Base-by-base conservation (phyloP, 64 coral and sea anemone genomes). In the Montipora sp. region DNA sequence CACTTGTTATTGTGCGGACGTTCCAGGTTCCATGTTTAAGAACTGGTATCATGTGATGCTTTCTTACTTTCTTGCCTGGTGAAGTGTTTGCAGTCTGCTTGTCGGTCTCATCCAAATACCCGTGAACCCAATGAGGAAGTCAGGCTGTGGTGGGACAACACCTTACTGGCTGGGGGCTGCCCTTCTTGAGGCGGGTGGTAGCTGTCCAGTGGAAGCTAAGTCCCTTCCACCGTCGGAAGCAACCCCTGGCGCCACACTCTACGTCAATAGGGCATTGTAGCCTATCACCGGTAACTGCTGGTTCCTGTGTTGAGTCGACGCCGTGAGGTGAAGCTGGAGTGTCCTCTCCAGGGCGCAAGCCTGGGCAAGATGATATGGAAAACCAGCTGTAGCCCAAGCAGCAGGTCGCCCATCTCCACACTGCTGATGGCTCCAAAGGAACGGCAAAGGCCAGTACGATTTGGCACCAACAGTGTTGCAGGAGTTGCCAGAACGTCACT, bases 1-100 rank as follows among this genome's bases (percentile, higher is more conserved):
- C 92, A 0, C 12, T n/a, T 0, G 44, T 70, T 79, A 94, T 89
- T 2, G 92, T 94, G 3, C 49, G 12, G 46, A 89, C 53, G 46
- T 89, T 94, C 79, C 87, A 94, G 14, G 48, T 44, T 69, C 78
- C 55, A 6, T 89, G 51, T 94, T 81, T 88, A 1, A 93, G 75
- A 65, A 22, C 48, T 70, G 91, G 91, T 93, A 20, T 87, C 83
- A 75, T 86, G 1, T 53, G 5, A 7, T 53, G 5, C 9, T 46
- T 20, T 59, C 16, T 87, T 75, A 22, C 47, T 18, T 47, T 47
- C 8, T 87, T 87, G 83, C 83, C 24, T 87, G 59, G 83, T 78
- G 45, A 45, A 78, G 50, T 18, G 47, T 15, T 78, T 49, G 16
- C 47, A 45, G 23, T 53, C 51, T 9, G 76, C 47, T 11, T 53